Conservation (phyloP, 2,113 vertebrate genomes). For the Microtus pennsylvanicus region DNA sequence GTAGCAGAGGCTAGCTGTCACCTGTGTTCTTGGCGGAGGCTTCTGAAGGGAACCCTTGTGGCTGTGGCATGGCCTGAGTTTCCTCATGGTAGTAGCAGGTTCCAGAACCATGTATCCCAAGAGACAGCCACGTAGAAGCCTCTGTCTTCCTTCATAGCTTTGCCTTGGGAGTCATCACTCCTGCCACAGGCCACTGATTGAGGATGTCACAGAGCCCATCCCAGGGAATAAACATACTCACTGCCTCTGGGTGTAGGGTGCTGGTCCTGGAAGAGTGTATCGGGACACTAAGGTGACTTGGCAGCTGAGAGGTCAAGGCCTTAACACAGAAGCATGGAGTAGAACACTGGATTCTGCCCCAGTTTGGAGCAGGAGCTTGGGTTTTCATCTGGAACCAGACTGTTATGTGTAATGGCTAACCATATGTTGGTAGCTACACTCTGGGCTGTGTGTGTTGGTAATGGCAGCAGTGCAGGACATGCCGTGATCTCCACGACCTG, state of each 20-base stretch:
- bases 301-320: not conserved
- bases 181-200: not conserved
- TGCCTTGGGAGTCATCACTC: not conserved
- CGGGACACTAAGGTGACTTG: not conserved
- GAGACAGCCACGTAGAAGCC: not conserved
- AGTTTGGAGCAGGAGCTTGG: constrained; percentile 36
- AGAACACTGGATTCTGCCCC: not conserved
- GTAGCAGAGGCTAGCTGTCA: not conserved
- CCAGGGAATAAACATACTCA: not conserved
- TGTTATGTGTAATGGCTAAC: not conserved
- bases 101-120: not conserved
- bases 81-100: not conserved
- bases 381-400: constrained; percentile 19
- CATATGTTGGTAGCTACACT: not conserved
- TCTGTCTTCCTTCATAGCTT: not conserved
- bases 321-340: not conserved
- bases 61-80: not conserved
- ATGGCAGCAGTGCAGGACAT: not conserved
- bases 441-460: not conserved
- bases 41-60: not conserved
- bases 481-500: not conserved
- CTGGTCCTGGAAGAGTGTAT: not conserved
- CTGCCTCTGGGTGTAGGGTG: not conserved
- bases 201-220: not conserved
- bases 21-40: not conserved